Evolutionary conservation across 2,888 invertebrate genomes (phyloP).

Genomic region (Pachliopta kotzebuea): DNA sequence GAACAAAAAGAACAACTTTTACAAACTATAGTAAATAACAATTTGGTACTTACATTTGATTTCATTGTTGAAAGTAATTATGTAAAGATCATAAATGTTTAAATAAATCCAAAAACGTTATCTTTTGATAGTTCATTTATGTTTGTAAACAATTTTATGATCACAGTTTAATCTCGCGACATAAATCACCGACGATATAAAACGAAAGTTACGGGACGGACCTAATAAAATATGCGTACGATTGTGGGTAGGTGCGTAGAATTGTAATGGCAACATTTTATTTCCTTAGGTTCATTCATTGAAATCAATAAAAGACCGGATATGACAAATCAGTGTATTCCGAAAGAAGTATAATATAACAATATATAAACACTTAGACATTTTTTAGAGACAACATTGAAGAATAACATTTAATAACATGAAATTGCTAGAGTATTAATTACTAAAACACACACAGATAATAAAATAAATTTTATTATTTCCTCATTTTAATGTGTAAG

Average conservation of each 20-base stretch:
- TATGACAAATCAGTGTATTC: slow-evolving; percentile 1
- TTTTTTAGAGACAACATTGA: too few relatives aligned
- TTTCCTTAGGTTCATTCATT: slow-evolving; percentile 21
- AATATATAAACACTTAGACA: too few relatives aligned
- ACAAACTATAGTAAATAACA: too few relatives aligned
- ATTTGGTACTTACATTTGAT: neutral
- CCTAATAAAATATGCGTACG: slow-evolving; percentile 26
- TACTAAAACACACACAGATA: neutral
- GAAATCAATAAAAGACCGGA: slow-evolving; percentile 12
- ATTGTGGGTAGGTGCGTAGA: slow-evolving; percentile 16
- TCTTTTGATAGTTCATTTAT: neutral
- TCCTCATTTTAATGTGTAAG: neutral
- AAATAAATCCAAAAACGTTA: neutral
- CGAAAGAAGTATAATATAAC: too few relatives aligned
- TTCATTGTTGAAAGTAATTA: neutral
- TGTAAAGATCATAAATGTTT: neutral
- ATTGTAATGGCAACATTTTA: slow-evolving; percentile 24
- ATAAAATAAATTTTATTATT: neutral
- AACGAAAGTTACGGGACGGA: slow-evolving; percentile 17
- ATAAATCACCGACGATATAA: slow-evolving; percentile 21
- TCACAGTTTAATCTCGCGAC: slow-evolving; percentile 26
- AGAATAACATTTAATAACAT: too few relatives aligned
- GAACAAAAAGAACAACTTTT: too few relatives aligned
- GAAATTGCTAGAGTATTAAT: too few relatives aligned
- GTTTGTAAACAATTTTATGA: slow-evolving; percentile 26